A percentile compares a stretch with the other conserved stretches of the same genome.
Conservation (phyloP, 2,797 vertebrate genomes). For the Bovichtus diacanthus region DNA sequence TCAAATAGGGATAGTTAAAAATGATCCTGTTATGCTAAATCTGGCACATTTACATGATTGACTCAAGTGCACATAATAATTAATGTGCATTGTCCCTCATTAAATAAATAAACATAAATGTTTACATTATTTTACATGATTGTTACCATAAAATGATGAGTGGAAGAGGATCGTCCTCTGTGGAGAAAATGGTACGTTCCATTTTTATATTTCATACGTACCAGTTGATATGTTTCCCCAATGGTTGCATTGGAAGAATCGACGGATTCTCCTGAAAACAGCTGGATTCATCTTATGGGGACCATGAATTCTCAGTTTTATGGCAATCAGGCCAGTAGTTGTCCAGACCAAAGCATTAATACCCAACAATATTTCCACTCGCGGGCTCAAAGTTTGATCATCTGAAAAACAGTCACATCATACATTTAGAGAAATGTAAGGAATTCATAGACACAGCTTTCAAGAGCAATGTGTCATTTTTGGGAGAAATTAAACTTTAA, state of each 20-base stretch:
- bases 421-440: neutral
- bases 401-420: slow-evolving; percentile 4
- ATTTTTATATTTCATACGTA: neutral
- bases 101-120: too few species aligned
- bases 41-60: too few species aligned
- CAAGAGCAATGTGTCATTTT: neutral
- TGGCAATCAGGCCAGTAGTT: neutral
- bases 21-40: too few species aligned
- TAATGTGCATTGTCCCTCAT: too few species aligned
- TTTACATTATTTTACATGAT: neutral
- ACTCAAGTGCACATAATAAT: too few species aligned
- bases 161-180: neutral
- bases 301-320: neutral
- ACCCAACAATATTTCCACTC: too few species aligned
- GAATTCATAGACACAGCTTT: neutral
- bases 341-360: neutral
- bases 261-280: neutral
- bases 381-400: neutral
- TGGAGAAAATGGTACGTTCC: neutral
- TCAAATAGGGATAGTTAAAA: too few species aligned
- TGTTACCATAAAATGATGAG: neutral
- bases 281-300: neutral
- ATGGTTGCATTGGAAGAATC: neutral
- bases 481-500: neutral
- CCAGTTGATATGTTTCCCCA: neutral